Percentiles rank a stretch among this genome's conserved stretches.
These are phyloP conservation scores for Siniperca scherzeri DNA, from an alignment of 2,797 vertebrate species.

Conservation along the genomic window DNA sequence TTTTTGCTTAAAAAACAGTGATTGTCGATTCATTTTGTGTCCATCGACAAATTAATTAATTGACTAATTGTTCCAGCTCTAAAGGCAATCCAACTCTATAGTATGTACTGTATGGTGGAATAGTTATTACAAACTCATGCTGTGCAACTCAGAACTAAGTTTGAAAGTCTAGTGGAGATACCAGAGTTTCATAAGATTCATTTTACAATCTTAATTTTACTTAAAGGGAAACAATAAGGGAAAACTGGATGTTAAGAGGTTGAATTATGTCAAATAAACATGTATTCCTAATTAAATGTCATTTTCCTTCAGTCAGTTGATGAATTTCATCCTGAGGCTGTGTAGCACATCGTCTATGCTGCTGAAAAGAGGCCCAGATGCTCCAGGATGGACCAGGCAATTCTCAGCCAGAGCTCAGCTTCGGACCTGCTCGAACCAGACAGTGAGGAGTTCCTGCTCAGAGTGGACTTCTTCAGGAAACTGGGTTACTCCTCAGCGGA, in stretches of 20 bases:
- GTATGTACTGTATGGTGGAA: neutral
- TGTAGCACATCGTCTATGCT: constrained; percentile 40
- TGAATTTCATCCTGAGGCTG: constrained; percentile 9
- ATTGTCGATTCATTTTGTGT: neutral
- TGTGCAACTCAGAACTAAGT: neutral
- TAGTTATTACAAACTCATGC: neutral
- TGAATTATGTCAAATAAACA: neutral
- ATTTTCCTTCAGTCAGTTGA: neutral
- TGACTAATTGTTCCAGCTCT: neutral
- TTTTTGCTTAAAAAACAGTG: neutral
- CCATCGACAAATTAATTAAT: neutral
- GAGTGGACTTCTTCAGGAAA: constrained; percentile 94
- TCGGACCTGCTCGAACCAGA: constrained; percentile 43
- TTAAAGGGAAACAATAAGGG: neutral
- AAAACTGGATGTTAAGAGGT: neutral
- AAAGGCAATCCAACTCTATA: neutral
- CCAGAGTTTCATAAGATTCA: neutral
- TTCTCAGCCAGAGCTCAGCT: constrained; percentile 35
- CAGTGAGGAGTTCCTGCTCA: constrained; percentile 85
- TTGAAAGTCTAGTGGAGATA: neutral
- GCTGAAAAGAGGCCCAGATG: constrained; percentile 45
- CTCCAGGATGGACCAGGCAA: constrained; percentile 72
- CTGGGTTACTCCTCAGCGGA: constrained; percentile 91
- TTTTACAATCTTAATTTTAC: too few relatives aligned
- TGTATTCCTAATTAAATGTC: constrained; percentile 4